Base-by-base conservation (phyloP, 2,797 vertebrate species). In the Tokudaia tokunoshimensis region DNA sequence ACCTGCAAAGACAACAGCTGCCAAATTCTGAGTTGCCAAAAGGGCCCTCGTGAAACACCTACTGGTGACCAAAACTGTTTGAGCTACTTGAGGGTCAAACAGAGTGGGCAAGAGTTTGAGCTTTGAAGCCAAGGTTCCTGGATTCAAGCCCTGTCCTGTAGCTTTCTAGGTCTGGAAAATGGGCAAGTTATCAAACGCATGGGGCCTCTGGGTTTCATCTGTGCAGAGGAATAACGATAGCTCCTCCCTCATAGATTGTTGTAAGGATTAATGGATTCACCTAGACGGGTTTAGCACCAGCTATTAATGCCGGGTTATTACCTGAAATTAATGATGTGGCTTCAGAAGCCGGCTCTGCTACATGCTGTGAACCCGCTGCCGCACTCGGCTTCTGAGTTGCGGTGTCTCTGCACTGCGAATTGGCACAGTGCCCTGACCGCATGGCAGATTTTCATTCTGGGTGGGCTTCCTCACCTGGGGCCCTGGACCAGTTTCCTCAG, bases 251-350 rank as follows among this genome's bases (percentile, higher is more conserved):
- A 1, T 7, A 37, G 70, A 79, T 7, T 37, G 20, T 29, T n/a
- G 63, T 11, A 34, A 87, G 65, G 89, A 95, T 84, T 37, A 67
- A 63, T 37, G 65, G 57, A 34, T 75, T 85, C 94, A 61, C 67
- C 81, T 26, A 70, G 86, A 76, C 19, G 1, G 15, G 59, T 8
- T 75, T 52, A 90, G 44, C 34, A 12, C 34, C 65, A 4, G 57
- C 82, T 79, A 41, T n/a, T 37, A 34, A 20, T 26, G 75, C 41
- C 19, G 9, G 57, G 41, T 84, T 44, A 92, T 75, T 24, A 65
- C 41, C 87, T 20, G 44, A 79, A 87, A 76, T 83, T 83, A 75
- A 87, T 80, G 22, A 50, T 1, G 22, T 20, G 22, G 70, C 50
- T 83, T 89, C 22, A 24, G 41, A 74, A 82, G 95, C 52, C 26